These are phyloP conservation scores for Phoxinus dragarum DNA, from an alignment of 2,797 vertebrate species.

Conservation along the genomic window DNA sequence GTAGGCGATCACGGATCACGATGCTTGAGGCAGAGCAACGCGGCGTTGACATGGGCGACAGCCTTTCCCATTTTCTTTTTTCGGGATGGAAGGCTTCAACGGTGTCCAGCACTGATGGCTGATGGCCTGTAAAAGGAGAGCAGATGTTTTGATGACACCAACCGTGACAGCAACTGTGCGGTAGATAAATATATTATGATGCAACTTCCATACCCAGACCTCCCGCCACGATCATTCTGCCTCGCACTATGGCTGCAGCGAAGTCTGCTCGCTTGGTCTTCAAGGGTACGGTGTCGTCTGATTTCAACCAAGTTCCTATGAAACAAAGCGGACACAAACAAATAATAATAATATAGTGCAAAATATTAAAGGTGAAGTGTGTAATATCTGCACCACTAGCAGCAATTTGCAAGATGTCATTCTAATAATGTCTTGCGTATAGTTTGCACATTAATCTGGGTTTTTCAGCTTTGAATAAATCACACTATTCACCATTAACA, in stretches of 20 bases:
- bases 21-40: slow-evolving; percentile 94
- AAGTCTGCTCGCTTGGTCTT: slow-evolving; percentile 96
- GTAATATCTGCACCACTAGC: background rate
- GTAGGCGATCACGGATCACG: slow-evolving; percentile 87
- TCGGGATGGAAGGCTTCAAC: slow-evolving; percentile 90
- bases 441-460: background rate
- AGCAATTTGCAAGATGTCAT: slow-evolving; percentile 2
- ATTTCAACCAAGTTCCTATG: slow-evolving; percentile 90
- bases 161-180: background rate
- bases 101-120: slow-evolving; percentile 90
- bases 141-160: slow-evolving; percentile 16
- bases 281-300: slow-evolving; percentile 87
- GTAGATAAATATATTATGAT: slow-evolving; percentile 10
- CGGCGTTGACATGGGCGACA: slow-evolving; percentile 90
- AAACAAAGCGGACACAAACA: slow-evolving; percentile 9
- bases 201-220: slow-evolving; percentile 85
- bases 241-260: slow-evolving; percentile 85
- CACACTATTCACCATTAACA: slow-evolving; percentile 1
- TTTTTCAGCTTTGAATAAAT: slow-evolving; percentile 29
- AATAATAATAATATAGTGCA: background rate
- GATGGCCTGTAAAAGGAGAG: slow-evolving; percentile 82
- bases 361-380: slow-evolving; percentile 13
- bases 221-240: slow-evolving; percentile 89
- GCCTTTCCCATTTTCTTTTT: slow-evolving; percentile 91
- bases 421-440: background rate